Conservation (phyloP, 1,140 invertebrate species). For the Dendrolimus kikuchii region DNA sequence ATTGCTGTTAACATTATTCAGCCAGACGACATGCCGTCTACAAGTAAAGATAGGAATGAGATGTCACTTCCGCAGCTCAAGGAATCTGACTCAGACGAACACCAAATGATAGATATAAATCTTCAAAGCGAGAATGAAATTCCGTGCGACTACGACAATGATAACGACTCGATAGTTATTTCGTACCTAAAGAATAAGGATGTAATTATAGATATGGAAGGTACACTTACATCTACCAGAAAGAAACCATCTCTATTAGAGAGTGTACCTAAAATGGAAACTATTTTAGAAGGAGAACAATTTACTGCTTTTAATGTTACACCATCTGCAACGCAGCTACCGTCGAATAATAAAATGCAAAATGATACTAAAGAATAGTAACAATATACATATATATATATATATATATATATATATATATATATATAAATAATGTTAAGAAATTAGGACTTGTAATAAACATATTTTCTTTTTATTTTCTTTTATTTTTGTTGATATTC, state of each 20-base stretch:
- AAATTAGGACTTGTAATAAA: too few species aligned
- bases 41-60: slow-evolving; percentile 25
- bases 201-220: slow-evolving; percentile 18
- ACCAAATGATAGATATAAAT: slow-evolving; percentile 39
- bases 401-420: too few species aligned
- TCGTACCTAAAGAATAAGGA: slow-evolving; percentile 37
- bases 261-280: slow-evolving; percentile 46
- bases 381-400: not conserved
- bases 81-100: slow-evolving; percentile 28
- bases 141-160: slow-evolving; percentile 11
- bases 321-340: slow-evolving; percentile 7
- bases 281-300: slow-evolving; percentile 37
- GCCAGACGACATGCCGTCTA: slow-evolving; percentile 22
- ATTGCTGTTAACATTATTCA: slow-evolving; percentile 18
- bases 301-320: slow-evolving; percentile 16
- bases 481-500: too few species aligned
- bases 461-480: too few species aligned
- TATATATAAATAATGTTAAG: too few species aligned
- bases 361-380: not conserved
- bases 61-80: slow-evolving; percentile 1
- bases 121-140: slow-evolving; percentile 39
- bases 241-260: slow-evolving; percentile 37
- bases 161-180: slow-evolving; percentile 35
- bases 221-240: slow-evolving; percentile 18
- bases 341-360: not conserved